Percentiles rank a stretch among this genome's conserved stretches.
phyloP scores from a whole-genome alignment of 2,888 invertebrate species.

The Cephus rjabovi region DNA sequence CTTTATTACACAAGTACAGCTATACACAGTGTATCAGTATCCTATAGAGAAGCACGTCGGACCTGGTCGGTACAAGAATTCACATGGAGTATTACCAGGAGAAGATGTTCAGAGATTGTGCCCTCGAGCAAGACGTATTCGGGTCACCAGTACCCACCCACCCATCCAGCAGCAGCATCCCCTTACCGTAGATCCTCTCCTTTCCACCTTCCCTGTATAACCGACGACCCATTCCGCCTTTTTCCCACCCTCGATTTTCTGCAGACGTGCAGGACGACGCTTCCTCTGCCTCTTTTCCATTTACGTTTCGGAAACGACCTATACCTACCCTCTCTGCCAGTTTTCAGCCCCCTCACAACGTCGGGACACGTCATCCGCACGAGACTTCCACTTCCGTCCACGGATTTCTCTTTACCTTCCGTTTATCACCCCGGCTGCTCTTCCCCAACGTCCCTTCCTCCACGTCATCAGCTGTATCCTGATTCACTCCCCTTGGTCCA shows the following conservation, averaged over 20 bases:
- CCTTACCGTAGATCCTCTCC: conserved; percentile 17
- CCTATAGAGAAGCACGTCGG: conserved; percentile 19
- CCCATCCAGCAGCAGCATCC: conserved; percentile 22
- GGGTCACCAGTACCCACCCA: conserved; percentile 52
- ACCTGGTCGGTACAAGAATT: conserved; percentile 47
- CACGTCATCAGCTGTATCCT: not conserved
- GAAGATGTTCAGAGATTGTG: conserved; percentile 58
- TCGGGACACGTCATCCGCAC: conserved; percentile 31
- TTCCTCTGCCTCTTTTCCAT: conserved; percentile 20
- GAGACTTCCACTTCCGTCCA: conserved; percentile 4
- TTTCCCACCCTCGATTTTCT: conserved; percentile 24
- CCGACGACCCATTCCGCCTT: conserved; percentile 16
- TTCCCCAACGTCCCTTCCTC: not conserved
- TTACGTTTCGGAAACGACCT: conserved; percentile 22
- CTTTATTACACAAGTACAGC: not conserved
- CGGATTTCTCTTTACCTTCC: not conserved
- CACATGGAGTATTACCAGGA: conserved; percentile 55
- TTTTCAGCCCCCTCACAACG: not conserved
- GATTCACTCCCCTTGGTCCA: not conserved
- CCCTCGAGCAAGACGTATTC: conserved; percentile 60
- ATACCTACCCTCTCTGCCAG: not conserved
- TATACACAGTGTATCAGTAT: not conserved
- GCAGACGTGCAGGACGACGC: conserved; percentile 22
- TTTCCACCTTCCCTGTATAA: conserved; percentile 17
- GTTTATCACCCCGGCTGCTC: not conserved